Conservation (phyloP, 2,797 vertebrate species). For the Heterohyrax brucei region DNA sequence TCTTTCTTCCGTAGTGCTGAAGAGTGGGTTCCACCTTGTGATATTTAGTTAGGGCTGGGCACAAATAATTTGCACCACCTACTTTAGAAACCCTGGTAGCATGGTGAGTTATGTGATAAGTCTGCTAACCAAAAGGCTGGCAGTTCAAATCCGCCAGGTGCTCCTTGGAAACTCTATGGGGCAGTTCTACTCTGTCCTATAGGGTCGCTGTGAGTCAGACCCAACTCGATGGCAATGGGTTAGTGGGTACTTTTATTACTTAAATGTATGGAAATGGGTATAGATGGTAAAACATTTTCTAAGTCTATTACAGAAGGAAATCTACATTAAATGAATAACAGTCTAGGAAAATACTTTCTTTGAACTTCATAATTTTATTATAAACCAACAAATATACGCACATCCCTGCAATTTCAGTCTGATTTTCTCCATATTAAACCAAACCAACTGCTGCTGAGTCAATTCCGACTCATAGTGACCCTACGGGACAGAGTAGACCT, state of each 20-base stretch:
- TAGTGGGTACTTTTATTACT: conserved; percentile 50
- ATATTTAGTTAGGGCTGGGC: background rate
- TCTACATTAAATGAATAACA: background rate
- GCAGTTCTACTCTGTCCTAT: no score
- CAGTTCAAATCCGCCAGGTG: no score
- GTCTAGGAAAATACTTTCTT: conserved; percentile 31
- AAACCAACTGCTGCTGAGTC: no score
- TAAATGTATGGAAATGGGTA: conserved; percentile 55
- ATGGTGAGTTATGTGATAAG: no score
- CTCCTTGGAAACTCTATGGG: no score
- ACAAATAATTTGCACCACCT: background rate
- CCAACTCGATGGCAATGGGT: no score
- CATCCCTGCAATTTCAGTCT: background rate
- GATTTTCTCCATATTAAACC: conserved; percentile 10
- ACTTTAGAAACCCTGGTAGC: no score
- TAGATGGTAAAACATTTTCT: conserved; percentile 50
- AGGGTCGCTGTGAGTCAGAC: no score
- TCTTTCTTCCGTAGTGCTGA: background rate
- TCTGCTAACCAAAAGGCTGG: no score
- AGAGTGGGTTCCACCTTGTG: background rate
- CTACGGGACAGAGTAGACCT: no score
- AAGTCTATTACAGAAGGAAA: conserved; percentile 10
- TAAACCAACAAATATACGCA: conserved; percentile 28
- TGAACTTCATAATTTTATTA: conserved; percentile 25
- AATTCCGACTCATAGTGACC: no score